phyloP scores from a whole-genome alignment of 1,140 invertebrate genomes.

The Meloidogyne exigua region DNA sequence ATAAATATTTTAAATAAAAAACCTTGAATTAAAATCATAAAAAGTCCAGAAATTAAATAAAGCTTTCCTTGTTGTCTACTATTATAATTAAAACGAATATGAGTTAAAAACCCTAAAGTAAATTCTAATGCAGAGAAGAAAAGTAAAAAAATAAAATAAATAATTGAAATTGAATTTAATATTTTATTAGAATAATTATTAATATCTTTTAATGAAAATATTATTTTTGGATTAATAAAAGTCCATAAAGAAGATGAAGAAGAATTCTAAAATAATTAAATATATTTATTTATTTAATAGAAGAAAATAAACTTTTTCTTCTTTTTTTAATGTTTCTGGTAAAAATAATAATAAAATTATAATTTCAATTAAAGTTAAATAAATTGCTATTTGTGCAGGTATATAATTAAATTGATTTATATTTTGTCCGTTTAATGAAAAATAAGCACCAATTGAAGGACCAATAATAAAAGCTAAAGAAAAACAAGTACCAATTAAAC shows the following conservation, averaged over 20 bases:
- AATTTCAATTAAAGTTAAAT: constrained; percentile 77
- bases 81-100: constrained; percentile 84
- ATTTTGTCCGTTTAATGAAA: constrained; percentile 73
- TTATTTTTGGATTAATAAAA: neutral
- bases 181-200: neutral
- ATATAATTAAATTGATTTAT: constrained; percentile 73
- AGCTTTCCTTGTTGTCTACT: constrained; percentile 96
- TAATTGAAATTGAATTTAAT: constrained; percentile 58
- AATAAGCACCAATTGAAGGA: constrained; percentile 86
- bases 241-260: neutral
- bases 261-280: neutral
- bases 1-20: constrained; percentile 6
- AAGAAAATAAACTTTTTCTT: neutral
- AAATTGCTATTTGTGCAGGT: constrained; percentile 82
- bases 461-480: constrained; percentile 94
- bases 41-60: constrained; percentile 87
- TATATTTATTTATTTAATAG: no score
- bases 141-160: constrained; percentile 93
- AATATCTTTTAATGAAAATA: neutral
- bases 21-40: constrained; percentile 89
- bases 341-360: constrained; percentile 76
- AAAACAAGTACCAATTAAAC: constrained; percentile 91
- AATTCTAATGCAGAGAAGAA: constrained; percentile 96
- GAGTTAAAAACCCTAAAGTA: constrained; percentile 92
- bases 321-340: constrained; percentile 76